phyloP scores from a whole-genome alignment of 2,797 vertebrate species.

The Pachyuromys duprasi region DNA sequence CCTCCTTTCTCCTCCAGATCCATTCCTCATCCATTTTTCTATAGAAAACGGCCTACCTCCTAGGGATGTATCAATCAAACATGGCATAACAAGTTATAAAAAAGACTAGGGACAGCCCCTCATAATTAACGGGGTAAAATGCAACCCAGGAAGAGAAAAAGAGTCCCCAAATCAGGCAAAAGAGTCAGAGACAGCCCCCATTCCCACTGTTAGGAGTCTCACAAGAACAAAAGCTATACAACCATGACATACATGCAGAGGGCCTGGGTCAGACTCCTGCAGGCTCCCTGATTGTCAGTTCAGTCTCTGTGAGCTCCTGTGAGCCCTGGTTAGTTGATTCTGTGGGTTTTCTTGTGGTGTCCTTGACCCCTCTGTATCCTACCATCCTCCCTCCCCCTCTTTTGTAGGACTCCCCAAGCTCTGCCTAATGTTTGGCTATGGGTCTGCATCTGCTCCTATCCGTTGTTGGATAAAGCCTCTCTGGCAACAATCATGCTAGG shows the following conservation, averaged over 20 bases:
- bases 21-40: background rate
- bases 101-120: background rate
- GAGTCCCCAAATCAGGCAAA: background rate
- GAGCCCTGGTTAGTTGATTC: background rate
- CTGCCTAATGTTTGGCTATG: background rate
- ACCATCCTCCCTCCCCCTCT: background rate
- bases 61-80: background rate
- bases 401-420: too few species aligned
- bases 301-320: too few species aligned
- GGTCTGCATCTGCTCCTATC: background rate
- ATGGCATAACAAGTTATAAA: background rate
- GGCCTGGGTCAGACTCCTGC: background rate
- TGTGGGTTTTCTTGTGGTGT: background rate
- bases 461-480: background rate
- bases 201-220: background rate
- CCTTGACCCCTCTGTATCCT: background rate
- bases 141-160: background rate
- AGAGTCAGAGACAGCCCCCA: background rate
- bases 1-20: background rate
- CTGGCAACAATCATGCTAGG: background rate
- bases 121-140: background rate
- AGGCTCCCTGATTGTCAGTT: too few species aligned
- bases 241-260: background rate
- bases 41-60: background rate
- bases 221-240: background rate